phyloP scores from a whole-genome alignment of 2,797 vertebrate species.

The Micromesistius poutassou region DNA sequence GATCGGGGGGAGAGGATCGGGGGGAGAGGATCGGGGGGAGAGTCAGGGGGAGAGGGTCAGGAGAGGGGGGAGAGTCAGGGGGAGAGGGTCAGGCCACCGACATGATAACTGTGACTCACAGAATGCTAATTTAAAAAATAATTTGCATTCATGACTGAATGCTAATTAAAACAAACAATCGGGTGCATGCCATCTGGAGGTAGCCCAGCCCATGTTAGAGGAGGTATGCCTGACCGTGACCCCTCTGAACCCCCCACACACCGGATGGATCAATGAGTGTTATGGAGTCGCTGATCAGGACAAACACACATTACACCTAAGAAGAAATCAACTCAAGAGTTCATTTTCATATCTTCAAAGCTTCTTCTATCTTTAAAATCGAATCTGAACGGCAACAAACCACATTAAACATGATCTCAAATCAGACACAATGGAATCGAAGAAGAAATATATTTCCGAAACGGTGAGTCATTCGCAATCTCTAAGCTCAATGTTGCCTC shows the following conservation, averaged over 20 bases:
- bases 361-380: too few species aligned
- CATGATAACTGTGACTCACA: too few species aligned
- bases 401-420: not conserved
- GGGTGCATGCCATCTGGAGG: too few species aligned
- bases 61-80: not conserved
- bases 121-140: too few species aligned
- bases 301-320: not conserved
- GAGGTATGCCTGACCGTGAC: not conserved
- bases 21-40: too few species aligned
- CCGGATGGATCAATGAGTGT: not conserved
- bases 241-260: not conserved
- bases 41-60: too few species aligned
- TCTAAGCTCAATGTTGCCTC: conserved; percentile 13
- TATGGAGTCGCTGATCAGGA: not conserved
- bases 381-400: too few species aligned
- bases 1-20: not conserved
- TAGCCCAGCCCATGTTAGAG: too few species aligned
- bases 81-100: too few species aligned
- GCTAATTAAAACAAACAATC: not conserved
- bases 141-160: not conserved
- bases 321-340: not conserved
- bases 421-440: not conserved
- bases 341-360: not conserved
- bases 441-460: not conserved
- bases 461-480: not conserved